Base-by-base conservation (phyloP, 2,113 vertebrate genomes). In the Thalassoma bifasciatum region DNA sequence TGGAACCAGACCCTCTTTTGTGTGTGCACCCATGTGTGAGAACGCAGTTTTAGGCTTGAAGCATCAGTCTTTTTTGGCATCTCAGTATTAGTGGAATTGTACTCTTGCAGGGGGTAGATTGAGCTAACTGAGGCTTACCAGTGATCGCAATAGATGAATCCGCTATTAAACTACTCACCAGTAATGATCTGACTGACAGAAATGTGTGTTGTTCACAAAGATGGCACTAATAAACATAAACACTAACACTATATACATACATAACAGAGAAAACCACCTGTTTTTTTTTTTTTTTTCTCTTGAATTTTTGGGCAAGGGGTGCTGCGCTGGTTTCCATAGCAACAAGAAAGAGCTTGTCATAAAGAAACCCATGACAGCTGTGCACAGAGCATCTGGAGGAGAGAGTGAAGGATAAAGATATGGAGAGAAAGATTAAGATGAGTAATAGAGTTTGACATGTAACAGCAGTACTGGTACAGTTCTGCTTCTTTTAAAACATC, bases 241-340 rank as follows among this genome's bases (percentile, higher is more conserved):
- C 16, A 4, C 34, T 64, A 26, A 56, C 38, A 44, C 34, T 21
- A 11, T 60, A 13, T 36, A 36, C 47, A 51, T 30, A 30, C 34
- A 16, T 23, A 40, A 8, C n/a, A 69, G 57, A 63, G 3, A 26
- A 81, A 54, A 56, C 56, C 51, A 75, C 79, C 69, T 11, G 13
- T 14, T 44, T 72, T 68, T 71, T 74, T 75, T 62, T 24, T 60
- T 30, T 30, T 30, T 30, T n/a, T n/a, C n/a, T n/a, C n/a, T n/a
- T n/a, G n/a, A n/a, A n/a, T n/a, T n/a, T n/a, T n/a, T n/a, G n/a
- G n/a, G n/a, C n/a, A n/a, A n/a, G n/a, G n/a, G 30, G 30, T 30
- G 30, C 61, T 46, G 83, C 1, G 1, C 54, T 54, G 64, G 88
- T 88, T 89, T 24, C 84, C 81, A 87, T 75, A 75, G 82, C 73